Evolutionary conservation across 1,140 invertebrate species (phyloP).

Genomic region (Drosophila takahashii): DNA sequence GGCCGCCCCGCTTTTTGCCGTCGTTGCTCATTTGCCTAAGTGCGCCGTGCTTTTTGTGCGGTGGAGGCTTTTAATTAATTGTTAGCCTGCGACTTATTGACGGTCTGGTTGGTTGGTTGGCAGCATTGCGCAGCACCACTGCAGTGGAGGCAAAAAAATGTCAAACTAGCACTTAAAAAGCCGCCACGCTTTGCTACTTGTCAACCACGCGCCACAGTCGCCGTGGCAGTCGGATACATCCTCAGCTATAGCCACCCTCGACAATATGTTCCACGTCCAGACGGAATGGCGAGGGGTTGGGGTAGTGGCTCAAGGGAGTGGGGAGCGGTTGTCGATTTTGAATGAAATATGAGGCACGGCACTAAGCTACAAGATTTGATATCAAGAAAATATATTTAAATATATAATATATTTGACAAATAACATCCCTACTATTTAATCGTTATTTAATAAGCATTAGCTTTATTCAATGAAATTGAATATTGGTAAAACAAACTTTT

Average conservation of each 20-base stretch:
- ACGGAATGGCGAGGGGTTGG: constrained; percentile 8
- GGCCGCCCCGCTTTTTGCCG: constrained; percentile 30
- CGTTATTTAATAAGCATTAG: no score
- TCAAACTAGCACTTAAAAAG: constrained; percentile 81
- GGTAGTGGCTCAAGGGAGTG: constrained; percentile 15
- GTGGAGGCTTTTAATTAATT: constrained; percentile 79
- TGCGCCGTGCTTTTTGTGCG: constrained; percentile 63
- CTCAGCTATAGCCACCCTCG: constrained; percentile 51
- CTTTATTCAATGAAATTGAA: no score
- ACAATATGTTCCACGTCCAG: constrained; percentile 77
- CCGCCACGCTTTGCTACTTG: constrained; percentile 81
- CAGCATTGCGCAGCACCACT: constrained; percentile 41
- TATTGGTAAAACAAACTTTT: no score
- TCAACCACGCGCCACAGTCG: constrained; percentile 70
- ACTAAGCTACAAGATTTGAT: constrained; percentile 26
- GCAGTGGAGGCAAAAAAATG: constrained; percentile 61
- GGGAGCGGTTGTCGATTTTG: constrained; percentile 24
- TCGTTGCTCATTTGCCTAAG: constrained; percentile 78
- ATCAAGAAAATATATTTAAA: not conserved
- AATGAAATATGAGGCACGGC: constrained; percentile 45
- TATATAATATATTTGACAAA: no score
- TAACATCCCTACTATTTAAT: no score
- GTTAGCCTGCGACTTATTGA: constrained; percentile 80
- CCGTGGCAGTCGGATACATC: constrained; percentile 7
- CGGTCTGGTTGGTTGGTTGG: constrained; percentile 65